Evolutionary conservation across 2,888 invertebrate genomes (phyloP).

Genomic region (Cistogaster globosa): DNA sequence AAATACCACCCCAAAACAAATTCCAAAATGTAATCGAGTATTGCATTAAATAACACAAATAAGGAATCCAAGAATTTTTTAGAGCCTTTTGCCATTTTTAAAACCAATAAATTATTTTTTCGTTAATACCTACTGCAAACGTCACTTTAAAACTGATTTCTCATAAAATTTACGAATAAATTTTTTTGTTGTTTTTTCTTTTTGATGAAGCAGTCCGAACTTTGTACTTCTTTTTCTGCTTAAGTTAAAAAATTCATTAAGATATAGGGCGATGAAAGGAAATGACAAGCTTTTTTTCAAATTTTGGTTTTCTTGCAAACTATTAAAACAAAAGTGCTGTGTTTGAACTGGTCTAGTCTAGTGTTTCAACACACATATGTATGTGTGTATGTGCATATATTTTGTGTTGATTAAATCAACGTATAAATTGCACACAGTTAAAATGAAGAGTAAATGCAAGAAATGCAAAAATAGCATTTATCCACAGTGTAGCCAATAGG

Average conservation of each 20-base stretch:
- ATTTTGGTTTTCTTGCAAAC: too few species aligned
- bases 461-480: too few species aligned
- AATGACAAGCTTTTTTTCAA: too few species aligned
- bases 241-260: not conserved
- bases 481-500: too few species aligned
- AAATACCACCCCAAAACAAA: constrained; percentile 78
- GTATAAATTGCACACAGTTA: too few species aligned
- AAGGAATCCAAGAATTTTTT: constrained; percentile 75
- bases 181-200: not conserved
- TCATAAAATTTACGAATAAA: constrained; percentile 1
- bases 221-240: not conserved
- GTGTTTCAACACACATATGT: too few species aligned
- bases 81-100: constrained; percentile 62
- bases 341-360: too few species aligned
- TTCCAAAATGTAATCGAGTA: constrained; percentile 78
- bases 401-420: too few species aligned
- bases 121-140: constrained; percentile 6
- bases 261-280: too few species aligned
- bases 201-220: not conserved
- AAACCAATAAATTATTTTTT: not conserved
- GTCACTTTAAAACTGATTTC: constrained; percentile 26
- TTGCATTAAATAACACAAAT: constrained; percentile 76
- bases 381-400: too few species aligned
- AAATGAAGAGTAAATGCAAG: too few species aligned
- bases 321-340: too few species aligned